phyloP scores from a whole-genome alignment of 2,797 vertebrate genomes.

The Pipistrellus pygmaeus region DNA sequence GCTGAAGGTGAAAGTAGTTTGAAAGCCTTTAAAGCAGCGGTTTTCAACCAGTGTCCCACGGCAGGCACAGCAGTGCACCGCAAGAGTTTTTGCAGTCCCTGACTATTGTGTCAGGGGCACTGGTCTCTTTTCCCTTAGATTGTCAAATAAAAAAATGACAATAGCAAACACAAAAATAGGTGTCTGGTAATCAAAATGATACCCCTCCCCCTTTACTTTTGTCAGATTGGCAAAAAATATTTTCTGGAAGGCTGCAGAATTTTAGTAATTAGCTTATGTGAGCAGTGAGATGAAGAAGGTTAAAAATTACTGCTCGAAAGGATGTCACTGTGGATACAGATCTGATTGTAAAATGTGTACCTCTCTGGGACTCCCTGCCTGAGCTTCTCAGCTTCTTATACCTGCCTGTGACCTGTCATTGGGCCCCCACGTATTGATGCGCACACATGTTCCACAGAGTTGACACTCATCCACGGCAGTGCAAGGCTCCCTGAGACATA shows the following conservation, averaged over 20 bases:
- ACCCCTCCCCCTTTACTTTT: neutral
- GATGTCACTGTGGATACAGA: neutral
- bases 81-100: neutral
- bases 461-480: accelerated
- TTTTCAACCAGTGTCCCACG: neutral
- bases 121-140: neutral
- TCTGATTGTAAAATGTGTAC: neutral
- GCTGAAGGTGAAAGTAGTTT: neutral
- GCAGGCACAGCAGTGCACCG: neutral
- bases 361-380: neutral
- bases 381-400: neutral
- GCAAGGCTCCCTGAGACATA: neutral
- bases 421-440: neutral
- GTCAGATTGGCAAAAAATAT: neutral
- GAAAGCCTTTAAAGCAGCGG: neutral
- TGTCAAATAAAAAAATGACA: neutral
- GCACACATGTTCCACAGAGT: accelerated
- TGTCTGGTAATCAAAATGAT: neutral
- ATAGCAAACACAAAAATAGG: neutral
- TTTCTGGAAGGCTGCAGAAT: neutral
- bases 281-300: neutral
- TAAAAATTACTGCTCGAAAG: neutral
- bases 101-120: neutral
- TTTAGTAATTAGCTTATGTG: neutral
- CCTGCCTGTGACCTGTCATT: neutral